Base-by-base conservation (phyloP, 2,888 invertebrate species). In the Proisotoma minuta region DNA sequence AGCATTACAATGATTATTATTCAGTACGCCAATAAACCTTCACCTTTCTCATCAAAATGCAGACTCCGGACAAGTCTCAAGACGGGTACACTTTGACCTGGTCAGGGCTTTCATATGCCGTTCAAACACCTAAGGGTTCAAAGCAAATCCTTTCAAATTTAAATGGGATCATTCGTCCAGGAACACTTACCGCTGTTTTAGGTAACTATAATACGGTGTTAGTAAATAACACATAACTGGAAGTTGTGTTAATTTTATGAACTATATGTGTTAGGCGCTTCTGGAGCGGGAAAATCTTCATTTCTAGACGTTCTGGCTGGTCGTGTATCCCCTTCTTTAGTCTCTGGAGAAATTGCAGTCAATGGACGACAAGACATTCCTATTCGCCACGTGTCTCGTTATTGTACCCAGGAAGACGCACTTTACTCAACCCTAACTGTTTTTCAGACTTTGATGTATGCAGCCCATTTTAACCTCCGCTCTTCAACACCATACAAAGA, bases 351-450 rank as follows among this genome's bases (percentile, higher is more conserved):
- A n/a, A 18, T 53, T 18, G 18, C n/a, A 15, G 4, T 53, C 18
- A 53, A 53, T 28, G 53, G 53, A 3, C 8, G 29, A 3, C 10
- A 5, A 10, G 29, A 26, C 15, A 22, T 53, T 10, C 8, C 10
- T 4, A 53, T 53, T 8, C 4, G 18, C 3, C 53, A 53, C 12
- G 29, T 29, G 10, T 53, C 53, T 5, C 53, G 53, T 29, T 53
- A 53, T 29, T 53, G 53, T 28, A 18, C 15, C 3, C 53, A 53
- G 28, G 53, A 53, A n/a, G 53, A 53, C 26, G 53, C 53, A 8
- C 29, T 53, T 3, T 29, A 15, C 29, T 22, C 28, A 18, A 28
- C 26, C 29, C 22, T 53, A 26, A 53, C 53, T 18, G 53, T 53
- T 4, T 28, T 3, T n/a, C 10, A 53, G 20, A 53, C 15, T 12